These are phyloP conservation scores for Acheta domesticus DNA, from an alignment of 2,888 invertebrate genomes.

Conservation along the genomic window DNA sequence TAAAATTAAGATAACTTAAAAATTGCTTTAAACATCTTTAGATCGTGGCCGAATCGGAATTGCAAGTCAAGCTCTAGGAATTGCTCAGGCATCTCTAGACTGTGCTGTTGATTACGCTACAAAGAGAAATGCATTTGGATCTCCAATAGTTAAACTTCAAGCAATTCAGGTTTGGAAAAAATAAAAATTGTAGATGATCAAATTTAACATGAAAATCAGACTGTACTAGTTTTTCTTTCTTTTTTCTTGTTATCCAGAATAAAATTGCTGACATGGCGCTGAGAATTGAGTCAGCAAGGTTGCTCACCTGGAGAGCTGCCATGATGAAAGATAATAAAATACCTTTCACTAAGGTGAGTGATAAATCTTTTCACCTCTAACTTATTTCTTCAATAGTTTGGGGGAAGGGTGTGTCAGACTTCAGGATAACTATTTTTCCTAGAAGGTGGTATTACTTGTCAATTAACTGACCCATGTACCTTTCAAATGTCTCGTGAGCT, in stretches of 20 bases:
- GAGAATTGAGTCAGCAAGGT: constrained; percentile 74
- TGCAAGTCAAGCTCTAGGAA: constrained; percentile 89
- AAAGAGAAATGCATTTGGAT: constrained; percentile 84
- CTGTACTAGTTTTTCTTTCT: background rate
- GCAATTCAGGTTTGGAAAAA: constrained; percentile 59
- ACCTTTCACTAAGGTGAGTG: constrained; percentile 70
- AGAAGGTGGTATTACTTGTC: too few species aligned
- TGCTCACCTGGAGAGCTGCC: constrained; percentile 90
- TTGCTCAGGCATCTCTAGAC: constrained; percentile 89
- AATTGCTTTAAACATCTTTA: constrained; percentile 37
- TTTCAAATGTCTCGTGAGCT: too few species aligned
- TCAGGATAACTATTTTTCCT: too few species aligned
- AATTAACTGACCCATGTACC: too few species aligned
- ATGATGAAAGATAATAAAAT: constrained; percentile 80
- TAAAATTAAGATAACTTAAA: too few species aligned
- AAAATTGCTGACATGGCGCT: constrained; percentile 92
- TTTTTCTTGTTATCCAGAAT: constrained; percentile 51
- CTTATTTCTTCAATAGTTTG: too few species aligned
- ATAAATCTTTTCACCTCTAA: too few species aligned
- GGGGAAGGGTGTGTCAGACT: too few species aligned
- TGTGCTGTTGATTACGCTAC: constrained; percentile 87
- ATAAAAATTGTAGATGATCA: too few species aligned
- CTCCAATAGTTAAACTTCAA: constrained; percentile 82
- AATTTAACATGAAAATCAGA: too few species aligned
- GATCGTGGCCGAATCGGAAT: constrained; percentile 93